phyloP scores from a whole-genome alignment of 2,113 vertebrate genomes.

The Candoia aspera region DNA sequence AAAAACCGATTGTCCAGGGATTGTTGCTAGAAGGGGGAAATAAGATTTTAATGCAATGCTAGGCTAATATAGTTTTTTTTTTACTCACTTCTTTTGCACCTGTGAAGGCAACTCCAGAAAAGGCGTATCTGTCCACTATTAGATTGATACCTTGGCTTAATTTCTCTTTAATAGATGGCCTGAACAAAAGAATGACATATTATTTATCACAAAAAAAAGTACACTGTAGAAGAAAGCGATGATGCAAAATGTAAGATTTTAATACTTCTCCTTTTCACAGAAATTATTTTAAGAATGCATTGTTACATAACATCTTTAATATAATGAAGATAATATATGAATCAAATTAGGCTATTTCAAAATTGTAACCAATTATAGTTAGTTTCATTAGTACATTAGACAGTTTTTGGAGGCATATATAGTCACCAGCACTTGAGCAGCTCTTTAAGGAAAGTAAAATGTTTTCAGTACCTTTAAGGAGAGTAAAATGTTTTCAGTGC shows the following conservation, averaged over 20 bases:
- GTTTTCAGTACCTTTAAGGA: too few relatives aligned
- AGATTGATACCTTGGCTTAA: conserved; percentile 86
- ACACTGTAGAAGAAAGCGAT: not conserved
- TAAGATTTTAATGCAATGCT: not conserved
- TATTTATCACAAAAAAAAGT: rapidly evolving
- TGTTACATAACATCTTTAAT: not conserved
- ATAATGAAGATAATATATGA: not conserved
- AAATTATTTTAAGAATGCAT: not conserved
- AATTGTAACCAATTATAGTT: not conserved
- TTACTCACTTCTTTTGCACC: conserved; percentile 88
- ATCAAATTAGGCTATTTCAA: not conserved
- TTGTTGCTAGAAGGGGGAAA: not conserved
- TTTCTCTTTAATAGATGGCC: conserved; percentile 79
- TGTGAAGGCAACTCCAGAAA: conserved; percentile 95
- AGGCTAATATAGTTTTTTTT: not conserved
- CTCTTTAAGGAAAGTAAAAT: not conserved
- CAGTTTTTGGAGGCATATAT: not conserved
- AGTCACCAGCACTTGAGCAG: not conserved
- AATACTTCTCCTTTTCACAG: not conserved
- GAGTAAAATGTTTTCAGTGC: not conserved
- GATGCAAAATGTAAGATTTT: not conserved
- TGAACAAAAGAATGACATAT: conserved; percentile 42
- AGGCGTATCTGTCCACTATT: conserved; percentile 91
- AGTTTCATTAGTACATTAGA: not conserved
- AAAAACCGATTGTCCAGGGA: not conserved